Percentiles rank a stretch among this genome's conserved stretches.
Conservation (phyloP, 30 jellyfish, hydroid and myxozoan genomes). For the Aurelia sp. region DNA sequence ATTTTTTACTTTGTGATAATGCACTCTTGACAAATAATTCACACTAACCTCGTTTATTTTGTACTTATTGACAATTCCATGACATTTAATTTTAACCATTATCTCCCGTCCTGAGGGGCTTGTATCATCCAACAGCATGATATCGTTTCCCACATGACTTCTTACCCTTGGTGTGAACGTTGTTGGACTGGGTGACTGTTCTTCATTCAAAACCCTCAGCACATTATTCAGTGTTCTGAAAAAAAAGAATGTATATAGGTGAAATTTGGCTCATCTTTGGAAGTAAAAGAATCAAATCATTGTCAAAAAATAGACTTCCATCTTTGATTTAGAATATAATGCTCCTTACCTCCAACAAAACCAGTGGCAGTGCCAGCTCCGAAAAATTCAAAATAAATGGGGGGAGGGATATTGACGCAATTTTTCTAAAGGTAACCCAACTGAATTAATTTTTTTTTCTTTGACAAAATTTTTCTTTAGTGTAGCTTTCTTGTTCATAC, state of each 20-base stretch:
- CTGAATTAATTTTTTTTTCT: too few relatives aligned
- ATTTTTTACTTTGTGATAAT: too few relatives aligned
- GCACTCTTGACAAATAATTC: too few relatives aligned
- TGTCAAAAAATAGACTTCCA: background rate
- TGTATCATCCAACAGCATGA: slow-evolving; percentile 4
- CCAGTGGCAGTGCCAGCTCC: too few relatives aligned
- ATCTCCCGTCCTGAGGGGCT: slow-evolving; percentile 47
- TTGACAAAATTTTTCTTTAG: too few relatives aligned
- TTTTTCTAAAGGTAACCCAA: too few relatives aligned
- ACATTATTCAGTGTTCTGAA: slow-evolving; percentile 49
- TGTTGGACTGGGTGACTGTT: slow-evolving; percentile 12
- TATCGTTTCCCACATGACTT: background rate
- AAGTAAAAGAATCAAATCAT: background rate
- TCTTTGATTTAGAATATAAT: background rate
- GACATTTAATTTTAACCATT: slow-evolving; percentile 49
- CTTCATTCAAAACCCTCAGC: background rate
- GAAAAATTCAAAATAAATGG: too few relatives aligned
- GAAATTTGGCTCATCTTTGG: background rate
- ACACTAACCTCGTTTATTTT: slow-evolving; percentile 33
- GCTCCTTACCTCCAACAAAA: background rate
- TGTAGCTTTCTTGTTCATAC: too few relatives aligned
- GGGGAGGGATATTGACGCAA: too few relatives aligned
- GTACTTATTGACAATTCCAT: slow-evolving; percentile 52
- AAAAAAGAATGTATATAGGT: background rate
- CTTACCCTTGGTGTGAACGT: background rate